Percentiles rank a stretch among this genome's conserved stretches.
Conservation (phyloP, 1,140 invertebrate genomes). For the Stegodyphus mimosarum region DNA sequence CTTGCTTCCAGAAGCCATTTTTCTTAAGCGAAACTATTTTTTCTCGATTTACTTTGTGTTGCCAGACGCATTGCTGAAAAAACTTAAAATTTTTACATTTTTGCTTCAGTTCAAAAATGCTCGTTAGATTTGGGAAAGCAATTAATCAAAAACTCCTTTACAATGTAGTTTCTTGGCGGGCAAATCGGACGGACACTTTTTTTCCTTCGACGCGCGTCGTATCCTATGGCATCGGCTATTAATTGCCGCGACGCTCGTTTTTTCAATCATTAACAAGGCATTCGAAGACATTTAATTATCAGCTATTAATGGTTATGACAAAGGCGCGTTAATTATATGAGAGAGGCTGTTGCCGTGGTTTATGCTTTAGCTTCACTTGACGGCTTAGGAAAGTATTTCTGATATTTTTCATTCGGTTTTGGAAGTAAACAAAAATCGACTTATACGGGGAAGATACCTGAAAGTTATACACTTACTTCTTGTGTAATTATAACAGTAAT, state of each 20-base stretch:
- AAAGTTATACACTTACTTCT: neutral
- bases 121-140: constrained; percentile 27
- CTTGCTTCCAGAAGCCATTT: constrained; percentile 17
- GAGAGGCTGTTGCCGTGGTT: no score
- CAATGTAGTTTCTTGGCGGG: constrained; percentile 1
- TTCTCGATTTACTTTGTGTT: neutral
- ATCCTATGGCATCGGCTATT: constrained; percentile 39
- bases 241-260: constrained; percentile 26
- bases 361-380: no score
- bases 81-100: constrained; percentile 18
- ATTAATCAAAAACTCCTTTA: constrained; percentile 37
- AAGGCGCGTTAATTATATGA: constrained; percentile 36
- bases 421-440: no score
- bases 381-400: no score
- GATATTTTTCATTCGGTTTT: no score
- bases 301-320: constrained; percentile 54
- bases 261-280: constrained; percentile 9
- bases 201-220: neutral
- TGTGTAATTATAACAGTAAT: constrained; percentile 1
- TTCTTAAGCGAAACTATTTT: constrained; percentile 8
- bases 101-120: constrained; percentile 20
- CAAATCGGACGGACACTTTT: constrained; percentile 8
- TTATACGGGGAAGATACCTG: no score
- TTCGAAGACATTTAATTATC: constrained; percentile 45
- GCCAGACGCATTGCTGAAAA: neutral